phyloP scores from a whole-genome alignment of 37 sponge, comb jelly and placozoan species.

The Halisarca cf. caerulea region DNA sequence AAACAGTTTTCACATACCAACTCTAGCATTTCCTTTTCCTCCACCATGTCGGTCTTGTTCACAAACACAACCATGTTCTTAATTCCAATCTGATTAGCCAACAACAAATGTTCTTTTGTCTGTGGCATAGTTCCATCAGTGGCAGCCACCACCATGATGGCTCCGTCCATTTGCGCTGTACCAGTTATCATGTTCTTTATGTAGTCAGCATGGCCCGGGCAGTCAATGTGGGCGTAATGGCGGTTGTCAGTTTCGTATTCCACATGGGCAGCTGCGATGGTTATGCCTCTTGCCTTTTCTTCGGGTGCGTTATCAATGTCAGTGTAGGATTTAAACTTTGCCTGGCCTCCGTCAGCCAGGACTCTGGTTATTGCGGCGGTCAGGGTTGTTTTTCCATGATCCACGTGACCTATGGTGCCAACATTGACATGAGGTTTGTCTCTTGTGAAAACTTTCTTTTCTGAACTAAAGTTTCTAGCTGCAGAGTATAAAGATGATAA shows the following conservation, averaged over 20 bases:
- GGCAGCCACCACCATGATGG: slow-evolving; percentile 91
- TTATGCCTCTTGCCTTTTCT: slow-evolving; percentile 92
- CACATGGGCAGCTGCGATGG: slow-evolving; percentile 86
- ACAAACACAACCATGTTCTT: slow-evolving; percentile 53
- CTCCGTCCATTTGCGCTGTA: slow-evolving; percentile 97
- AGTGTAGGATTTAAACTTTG: slow-evolving; percentile 73
- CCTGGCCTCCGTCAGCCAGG: slow-evolving; percentile 47
- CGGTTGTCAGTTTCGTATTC: slow-evolving; percentile 91
- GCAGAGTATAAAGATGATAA: no score
- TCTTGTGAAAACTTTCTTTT: slow-evolving; percentile 10
- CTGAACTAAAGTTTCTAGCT: neutral
- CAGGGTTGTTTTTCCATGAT: slow-evolving; percentile 82
- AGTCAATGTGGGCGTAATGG: slow-evolving; percentile 97
- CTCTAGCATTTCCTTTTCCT: slow-evolving; percentile 65
- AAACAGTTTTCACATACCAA: slow-evolving; percentile 31
- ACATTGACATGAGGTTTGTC: slow-evolving; percentile 71
- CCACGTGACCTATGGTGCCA: slow-evolving; percentile 81
- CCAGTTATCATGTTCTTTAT: slow-evolving; percentile 99
- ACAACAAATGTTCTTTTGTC: slow-evolving; percentile 93
- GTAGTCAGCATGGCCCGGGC: slow-evolving; percentile 99
- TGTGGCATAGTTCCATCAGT: slow-evolving; percentile 99
- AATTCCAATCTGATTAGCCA: slow-evolving; percentile 87
- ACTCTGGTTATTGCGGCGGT: slow-evolving; percentile 72
- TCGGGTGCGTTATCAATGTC: slow-evolving; percentile 98
- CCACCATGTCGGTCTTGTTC: slow-evolving; percentile 63